phyloP scores from a whole-genome alignment of 2,113 vertebrate species.

The Xerus inauris region DNA sequence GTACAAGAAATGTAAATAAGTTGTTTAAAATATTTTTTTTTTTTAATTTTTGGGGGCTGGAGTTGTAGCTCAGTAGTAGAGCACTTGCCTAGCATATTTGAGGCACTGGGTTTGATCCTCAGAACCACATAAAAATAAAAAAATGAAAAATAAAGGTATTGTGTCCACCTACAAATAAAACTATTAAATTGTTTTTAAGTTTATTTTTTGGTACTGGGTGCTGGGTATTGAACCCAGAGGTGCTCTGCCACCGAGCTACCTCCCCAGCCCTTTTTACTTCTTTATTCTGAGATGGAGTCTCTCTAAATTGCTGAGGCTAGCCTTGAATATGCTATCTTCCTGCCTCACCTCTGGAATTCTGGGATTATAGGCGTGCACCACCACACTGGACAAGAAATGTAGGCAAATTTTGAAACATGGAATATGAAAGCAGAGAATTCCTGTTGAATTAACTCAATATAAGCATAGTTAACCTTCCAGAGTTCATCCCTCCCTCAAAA shows the following conservation, averaged over 20 bases:
- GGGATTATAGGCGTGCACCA: background rate
- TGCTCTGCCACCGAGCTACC: background rate
- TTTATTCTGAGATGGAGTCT: background rate
- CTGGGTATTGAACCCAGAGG: background rate
- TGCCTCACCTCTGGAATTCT: background rate
- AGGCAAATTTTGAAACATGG: background rate
- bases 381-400: background rate
- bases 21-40: background rate
- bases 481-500: background rate
- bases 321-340: background rate
- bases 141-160: too few species aligned
- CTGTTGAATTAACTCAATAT: background rate
- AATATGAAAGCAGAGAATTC: background rate
- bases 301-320: background rate
- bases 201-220: background rate
- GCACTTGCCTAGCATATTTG: too few species aligned
- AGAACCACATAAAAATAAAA: too few species aligned
- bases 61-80: too few species aligned
- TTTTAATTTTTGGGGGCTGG: too few species aligned
- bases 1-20: background rate
- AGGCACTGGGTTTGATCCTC: too few species aligned
- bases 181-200: too few species aligned
- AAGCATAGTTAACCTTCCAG: background rate
- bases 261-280: background rate
- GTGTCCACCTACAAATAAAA: too few species aligned